Evolutionary conservation across 2,888 invertebrate genomes (phyloP), one percentile per base, ranked within the genome.

Genomic region (Ctena decussata): DNA sequence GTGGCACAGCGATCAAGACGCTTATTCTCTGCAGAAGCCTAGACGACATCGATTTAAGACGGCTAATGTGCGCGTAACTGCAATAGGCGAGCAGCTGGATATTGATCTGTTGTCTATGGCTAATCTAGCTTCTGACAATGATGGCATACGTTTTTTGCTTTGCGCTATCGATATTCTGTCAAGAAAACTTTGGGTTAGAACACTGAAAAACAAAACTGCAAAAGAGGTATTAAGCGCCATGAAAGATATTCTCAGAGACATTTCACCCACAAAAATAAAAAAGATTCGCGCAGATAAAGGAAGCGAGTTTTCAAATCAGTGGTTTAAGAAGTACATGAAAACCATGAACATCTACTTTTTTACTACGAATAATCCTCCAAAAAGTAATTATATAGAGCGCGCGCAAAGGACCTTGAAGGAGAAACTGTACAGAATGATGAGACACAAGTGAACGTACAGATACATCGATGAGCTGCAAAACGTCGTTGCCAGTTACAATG

Each of bases 351-450:
- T 89, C 30, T 86, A 89, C 37, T 81, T 86, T 77, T 86, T 77
- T 53, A 84, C 81, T 44, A 84, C 82, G 12, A 71, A 80, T 60
- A 84, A 85, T 30, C 78, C 73, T 21, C 75, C 87, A 18, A 85
- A 85, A 78, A 72, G 71, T 72, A 82, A 87, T 69, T 87, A 27
- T 69, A 85, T 85, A 11, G 85, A 87, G 46, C 46, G 80, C 75
- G 83, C 79, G 70, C 84, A 86, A 49, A 53, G 75, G n/a, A 81
- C 84, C 8, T 24, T 82, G 37, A 84, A 84, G 76, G 72, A 73
- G n/a, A 72, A 37, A 73, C n/a, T 88, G 57, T 85, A 85, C 44
- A 71, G 81, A 74, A 71, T 80, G 71, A 80, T 82, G 80, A 77
- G 80, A 75, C 85, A 84, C 32, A 79, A 86, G 24, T 46, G 85